Evolutionary conservation across 2,797 vertebrate genomes (phyloP).

Genomic region (Lepidocolaptes lacrymiger): DNA sequence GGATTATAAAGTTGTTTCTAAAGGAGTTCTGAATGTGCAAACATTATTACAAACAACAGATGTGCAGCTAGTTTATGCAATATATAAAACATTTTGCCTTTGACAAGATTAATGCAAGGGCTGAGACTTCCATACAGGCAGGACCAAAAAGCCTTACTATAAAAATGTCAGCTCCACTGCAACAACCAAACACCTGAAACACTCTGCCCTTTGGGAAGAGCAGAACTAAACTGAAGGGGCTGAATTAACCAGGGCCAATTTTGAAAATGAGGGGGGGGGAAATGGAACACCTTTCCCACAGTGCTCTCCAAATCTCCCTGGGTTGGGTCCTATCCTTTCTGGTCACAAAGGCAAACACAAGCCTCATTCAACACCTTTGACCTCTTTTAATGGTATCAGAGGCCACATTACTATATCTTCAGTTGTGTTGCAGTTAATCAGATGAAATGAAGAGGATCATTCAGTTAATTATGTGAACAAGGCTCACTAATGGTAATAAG

Average conservation of each 20-base stretch:
- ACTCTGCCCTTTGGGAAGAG: not conserved
- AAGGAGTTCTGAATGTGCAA: constrained; percentile 5
- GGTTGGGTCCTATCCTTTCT: not conserved
- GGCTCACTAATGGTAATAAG: not conserved
- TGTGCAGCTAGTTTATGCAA: constrained; percentile 2
- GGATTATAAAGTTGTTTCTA: not conserved
- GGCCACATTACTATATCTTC: not conserved
- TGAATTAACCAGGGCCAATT: not conserved
- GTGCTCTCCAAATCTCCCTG: not conserved
- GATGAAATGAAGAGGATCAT: not conserved
- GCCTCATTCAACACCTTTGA: not conserved
- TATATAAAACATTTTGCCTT: not conserved
- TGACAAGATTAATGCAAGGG: not conserved
- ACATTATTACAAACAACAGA: constrained; percentile 34
- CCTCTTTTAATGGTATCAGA: not conserved
- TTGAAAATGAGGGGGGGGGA: not conserved
- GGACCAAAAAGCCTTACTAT: not conserved
- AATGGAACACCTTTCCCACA: not conserved
- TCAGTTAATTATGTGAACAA: constrained; percentile 27
- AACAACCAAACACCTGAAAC: not conserved
- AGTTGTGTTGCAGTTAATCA: not conserved
- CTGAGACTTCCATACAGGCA: not conserved
- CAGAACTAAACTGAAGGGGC: not conserved
- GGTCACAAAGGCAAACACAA: not conserved
- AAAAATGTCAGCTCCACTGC: not conserved